A percentile compares a stretch with the other conserved stretches of the same genome.
Evolutionary conservation across 2,797 vertebrate species (phyloP).

Genomic region (Falco novaeseelandiae): DNA sequence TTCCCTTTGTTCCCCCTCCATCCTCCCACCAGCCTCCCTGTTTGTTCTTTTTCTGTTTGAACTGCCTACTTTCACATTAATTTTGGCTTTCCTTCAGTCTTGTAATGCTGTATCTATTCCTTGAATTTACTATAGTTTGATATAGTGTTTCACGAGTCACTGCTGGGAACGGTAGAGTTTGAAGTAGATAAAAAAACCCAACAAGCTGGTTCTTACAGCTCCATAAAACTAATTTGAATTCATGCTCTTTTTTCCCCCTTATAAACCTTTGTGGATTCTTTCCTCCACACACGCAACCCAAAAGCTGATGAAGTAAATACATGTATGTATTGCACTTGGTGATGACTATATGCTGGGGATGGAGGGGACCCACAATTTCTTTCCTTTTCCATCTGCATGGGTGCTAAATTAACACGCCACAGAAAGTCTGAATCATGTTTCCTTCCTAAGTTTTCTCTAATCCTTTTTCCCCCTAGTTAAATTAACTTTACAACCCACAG

Average conservation of each 20-base stretch:
- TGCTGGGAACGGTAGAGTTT: neutral
- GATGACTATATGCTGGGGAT: neutral
- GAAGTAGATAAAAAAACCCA: slow-evolving; percentile 5
- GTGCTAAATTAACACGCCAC: neutral
- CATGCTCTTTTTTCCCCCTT: neutral
- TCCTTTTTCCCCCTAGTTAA: neutral
- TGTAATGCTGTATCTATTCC: neutral
- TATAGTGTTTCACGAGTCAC: slow-evolving; percentile 44
- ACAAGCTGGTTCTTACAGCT: neutral
- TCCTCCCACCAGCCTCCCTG: slow-evolving; percentile 8
- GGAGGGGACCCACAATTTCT: neutral
- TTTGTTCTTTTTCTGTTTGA: slow-evolving; percentile 32
- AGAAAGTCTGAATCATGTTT: neutral
- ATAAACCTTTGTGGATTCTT: neutral
- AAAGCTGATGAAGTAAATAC: neutral
- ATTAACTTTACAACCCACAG: neutral
- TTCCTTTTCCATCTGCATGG: neutral
- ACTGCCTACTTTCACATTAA: neutral
- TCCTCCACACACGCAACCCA: rapidly evolving
- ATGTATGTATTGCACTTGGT: neutral
- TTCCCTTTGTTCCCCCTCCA: neutral
- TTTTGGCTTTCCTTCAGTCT: slow-evolving; percentile 15
- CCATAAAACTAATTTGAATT: neutral
- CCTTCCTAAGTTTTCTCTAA: neutral
- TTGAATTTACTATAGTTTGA: slow-evolving; percentile 41